Evolutionary conservation across 64 coral and sea anemone species (phyloP).

Genomic region (Acropora tenuis): DNA sequence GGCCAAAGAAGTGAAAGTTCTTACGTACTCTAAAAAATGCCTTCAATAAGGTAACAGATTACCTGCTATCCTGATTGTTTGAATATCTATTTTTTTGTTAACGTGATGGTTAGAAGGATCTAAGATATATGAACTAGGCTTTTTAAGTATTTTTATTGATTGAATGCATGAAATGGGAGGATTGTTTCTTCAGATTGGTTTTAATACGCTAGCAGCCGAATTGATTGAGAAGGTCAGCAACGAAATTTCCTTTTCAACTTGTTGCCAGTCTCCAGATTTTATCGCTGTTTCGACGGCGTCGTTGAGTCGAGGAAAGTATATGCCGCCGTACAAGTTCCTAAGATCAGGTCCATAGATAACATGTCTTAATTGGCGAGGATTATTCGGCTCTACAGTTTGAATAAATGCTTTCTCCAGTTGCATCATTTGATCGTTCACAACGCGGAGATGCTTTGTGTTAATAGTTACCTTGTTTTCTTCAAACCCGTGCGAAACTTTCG

Average conservation of each 20-base stretch:
- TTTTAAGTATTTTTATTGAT: not conserved
- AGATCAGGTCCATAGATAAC: slow-evolving; percentile 66
- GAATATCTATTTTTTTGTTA: no score
- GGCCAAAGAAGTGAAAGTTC: no score
- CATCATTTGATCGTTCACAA: slow-evolving; percentile 72
- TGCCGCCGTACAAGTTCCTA: slow-evolving; percentile 55
- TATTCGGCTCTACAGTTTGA: slow-evolving; percentile 34
- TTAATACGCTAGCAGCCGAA: slow-evolving; percentile 66
- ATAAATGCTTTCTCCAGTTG: slow-evolving; percentile 74
- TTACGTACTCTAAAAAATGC: no score
- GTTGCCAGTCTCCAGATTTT: slow-evolving; percentile 36
- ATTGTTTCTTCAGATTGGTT: slow-evolving; percentile 49
- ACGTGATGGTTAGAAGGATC: no score
- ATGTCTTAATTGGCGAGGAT: slow-evolving; percentile 42
- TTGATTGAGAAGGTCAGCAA: slow-evolving; percentile 56
- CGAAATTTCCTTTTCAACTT: slow-evolving; percentile 59
- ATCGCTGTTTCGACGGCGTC: slow-evolving; percentile 9
- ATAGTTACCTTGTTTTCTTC: slow-evolving; percentile 8
- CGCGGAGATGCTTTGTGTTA: not conserved
- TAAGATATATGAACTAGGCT: no score
- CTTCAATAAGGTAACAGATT: no score
- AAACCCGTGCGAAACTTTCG: slow-evolving; percentile 23
- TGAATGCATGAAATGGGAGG: not conserved
- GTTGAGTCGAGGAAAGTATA: slow-evolving; percentile 58
- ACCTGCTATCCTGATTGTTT: no score